Percentiles rank a stretch among this genome's conserved stretches.
These are phyloP conservation scores for Odocoileus hemionus DNA, from an alignment of 2,113 vertebrate genomes.

Conservation along the genomic window DNA sequence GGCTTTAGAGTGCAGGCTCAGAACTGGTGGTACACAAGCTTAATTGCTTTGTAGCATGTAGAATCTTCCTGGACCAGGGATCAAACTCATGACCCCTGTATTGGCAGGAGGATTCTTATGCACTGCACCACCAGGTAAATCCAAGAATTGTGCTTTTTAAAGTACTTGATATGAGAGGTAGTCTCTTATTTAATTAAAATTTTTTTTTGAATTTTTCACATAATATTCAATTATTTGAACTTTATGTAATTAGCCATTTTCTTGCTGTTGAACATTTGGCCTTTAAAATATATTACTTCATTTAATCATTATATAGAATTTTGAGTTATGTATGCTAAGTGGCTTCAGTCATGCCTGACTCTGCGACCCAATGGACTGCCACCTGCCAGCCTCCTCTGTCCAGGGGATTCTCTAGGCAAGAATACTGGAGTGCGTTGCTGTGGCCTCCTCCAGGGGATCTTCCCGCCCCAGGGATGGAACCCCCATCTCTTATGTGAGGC, in stretches of 20 bases:
- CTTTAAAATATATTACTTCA: not conserved
- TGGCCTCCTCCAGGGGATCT: not conserved
- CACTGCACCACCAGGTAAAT: not conserved
- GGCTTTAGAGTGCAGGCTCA: not conserved
- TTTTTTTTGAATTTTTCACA: not conserved
- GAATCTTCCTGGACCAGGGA: not conserved
- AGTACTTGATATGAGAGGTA: not conserved
- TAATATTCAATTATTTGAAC: not conserved
- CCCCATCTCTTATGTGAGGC: not conserved
- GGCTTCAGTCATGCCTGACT: not conserved
- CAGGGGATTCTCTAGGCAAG: not conserved
- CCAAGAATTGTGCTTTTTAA: not conserved
- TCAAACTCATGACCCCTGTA: not conserved
- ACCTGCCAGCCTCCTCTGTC: not conserved
- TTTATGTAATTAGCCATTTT: not conserved
- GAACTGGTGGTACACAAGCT: not conserved
- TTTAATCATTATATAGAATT: not conserved
- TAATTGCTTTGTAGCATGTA: not conserved
- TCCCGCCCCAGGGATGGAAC: not conserved
- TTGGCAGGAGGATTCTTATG: not conserved
- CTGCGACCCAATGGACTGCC: not conserved
- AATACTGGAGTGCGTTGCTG: not conserved
- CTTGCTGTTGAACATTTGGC: not conserved
- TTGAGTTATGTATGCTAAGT: not conserved
- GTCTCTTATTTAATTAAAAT: not conserved